Evolutionary conservation across 2,888 invertebrate genomes (phyloP), one percentile per base, ranked within the genome.

Genomic region (Latrodectus hesperus): DNA sequence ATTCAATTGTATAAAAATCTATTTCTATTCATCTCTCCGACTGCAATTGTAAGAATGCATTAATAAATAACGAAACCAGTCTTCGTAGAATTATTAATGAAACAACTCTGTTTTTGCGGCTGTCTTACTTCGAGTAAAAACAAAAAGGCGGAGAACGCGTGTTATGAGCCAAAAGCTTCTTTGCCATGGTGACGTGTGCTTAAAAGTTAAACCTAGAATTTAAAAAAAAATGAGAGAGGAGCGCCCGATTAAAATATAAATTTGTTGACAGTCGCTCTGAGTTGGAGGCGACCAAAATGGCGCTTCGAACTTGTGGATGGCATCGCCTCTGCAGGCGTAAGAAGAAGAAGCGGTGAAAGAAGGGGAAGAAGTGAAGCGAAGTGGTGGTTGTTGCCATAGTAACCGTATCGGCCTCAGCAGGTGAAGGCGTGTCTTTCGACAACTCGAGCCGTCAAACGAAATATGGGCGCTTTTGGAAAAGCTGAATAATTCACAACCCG

Each of bases 341-440:
- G 74, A 79, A 78, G 70, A 74, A 70, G 82, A 70, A 71, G 73
- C 65, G 72, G 84, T 52, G 51, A 70, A 51, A 52, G 76, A 70
- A 70, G 75, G 14, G 74, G 68, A 65, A 68, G 80, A 79, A 84
- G 73, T 73, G 80, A 85, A 81, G 81, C 65, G 81, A 81, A 86
- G 76, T 81, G 86, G 71, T 67, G 86, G 75, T 26, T 51, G 80
- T 81, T 72, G 17, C 76, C 80, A 81, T 81, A 71, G 81, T 49
- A 51, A 86, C 80, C 76, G 85, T 85, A 80, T 85, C 81, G 86
- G 84, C 78, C 49, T 51, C 53, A 52, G 70, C 76, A 76, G 17
- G 85, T 81, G 86, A 77, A 86, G 86, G 86, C 86, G 86, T 86
- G 86, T 81, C 86, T 86, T 86, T 86, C 86, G 86, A 86, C 86